phyloP scores from a whole-genome alignment of 2,888 invertebrate species.

The Netelia virgata region DNA sequence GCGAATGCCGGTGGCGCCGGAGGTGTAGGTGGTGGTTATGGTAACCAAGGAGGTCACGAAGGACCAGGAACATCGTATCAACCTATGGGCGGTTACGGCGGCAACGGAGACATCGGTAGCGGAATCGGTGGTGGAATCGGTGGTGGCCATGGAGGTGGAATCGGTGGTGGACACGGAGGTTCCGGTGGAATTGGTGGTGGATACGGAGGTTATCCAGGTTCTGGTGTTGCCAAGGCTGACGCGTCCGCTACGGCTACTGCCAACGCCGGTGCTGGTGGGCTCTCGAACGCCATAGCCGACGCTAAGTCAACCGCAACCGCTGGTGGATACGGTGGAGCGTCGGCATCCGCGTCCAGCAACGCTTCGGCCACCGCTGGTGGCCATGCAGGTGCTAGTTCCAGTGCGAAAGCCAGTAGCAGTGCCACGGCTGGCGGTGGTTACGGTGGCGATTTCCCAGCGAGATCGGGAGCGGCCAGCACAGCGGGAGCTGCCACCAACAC shows the following conservation, averaged over 20 bases:
- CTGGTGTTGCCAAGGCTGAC: slow-evolving; percentile 60
- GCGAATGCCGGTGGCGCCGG: slow-evolving; percentile 61
- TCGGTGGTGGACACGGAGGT: slow-evolving; percentile 33
- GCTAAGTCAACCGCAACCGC: slow-evolving; percentile 69
- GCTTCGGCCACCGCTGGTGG: slow-evolving; percentile 71
- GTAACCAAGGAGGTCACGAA: slow-evolving; percentile 28
- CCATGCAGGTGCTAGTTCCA: slow-evolving; percentile 57
- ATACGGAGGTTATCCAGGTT: slow-evolving; percentile 44
- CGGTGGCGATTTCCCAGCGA: slow-evolving; percentile 68
- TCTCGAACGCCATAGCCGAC: slow-evolving; percentile 68
- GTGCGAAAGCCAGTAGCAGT: slow-evolving; percentile 72
- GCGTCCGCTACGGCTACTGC: slow-evolving; percentile 69
- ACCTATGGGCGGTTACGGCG: slow-evolving; percentile 14
- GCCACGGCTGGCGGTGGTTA: slow-evolving; percentile 61
- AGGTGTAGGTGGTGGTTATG: slow-evolving; percentile 16
- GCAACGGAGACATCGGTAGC: slow-evolving; percentile 16
- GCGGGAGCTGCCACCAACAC: slow-evolving; percentile 73
- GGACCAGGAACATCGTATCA: slow-evolving; percentile 48
- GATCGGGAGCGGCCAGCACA: slow-evolving; percentile 73
- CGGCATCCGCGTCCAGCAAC: slow-evolving; percentile 71
- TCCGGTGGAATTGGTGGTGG: slow-evolving; percentile 41
- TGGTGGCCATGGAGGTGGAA: slow-evolving; percentile 14
- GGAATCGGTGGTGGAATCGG: slow-evolving; percentile 15
- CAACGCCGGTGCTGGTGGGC: slow-evolving; percentile 67
- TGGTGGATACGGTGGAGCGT: slow-evolving; percentile 65